Evolutionary conservation across 2,113 vertebrate species (phyloP).

Genomic region (Eolophus roseicapilla): DNA sequence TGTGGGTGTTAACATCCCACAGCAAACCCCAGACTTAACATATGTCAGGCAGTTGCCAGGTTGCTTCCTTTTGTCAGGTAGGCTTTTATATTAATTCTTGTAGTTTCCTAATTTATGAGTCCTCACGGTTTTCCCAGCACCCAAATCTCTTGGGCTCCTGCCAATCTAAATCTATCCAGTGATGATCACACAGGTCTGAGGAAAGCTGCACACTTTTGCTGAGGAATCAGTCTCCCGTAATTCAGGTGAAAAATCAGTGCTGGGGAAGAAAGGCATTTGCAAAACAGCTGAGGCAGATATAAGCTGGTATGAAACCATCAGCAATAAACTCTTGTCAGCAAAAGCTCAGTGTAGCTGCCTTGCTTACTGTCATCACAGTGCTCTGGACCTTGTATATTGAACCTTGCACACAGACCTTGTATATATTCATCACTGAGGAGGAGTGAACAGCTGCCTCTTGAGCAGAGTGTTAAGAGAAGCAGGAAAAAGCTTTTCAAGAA

Average conservation of each 20-base stretch:
- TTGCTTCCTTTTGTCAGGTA: background rate
- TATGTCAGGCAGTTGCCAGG: background rate
- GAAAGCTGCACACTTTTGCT: background rate
- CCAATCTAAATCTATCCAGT: background rate
- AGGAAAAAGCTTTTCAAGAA: background rate
- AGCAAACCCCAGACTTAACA: background rate
- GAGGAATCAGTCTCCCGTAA: background rate
- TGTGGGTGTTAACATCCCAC: background rate
- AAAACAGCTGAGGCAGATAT: conserved; percentile 2
- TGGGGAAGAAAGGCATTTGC: background rate
- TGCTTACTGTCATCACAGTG: background rate
- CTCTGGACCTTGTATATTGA: background rate
- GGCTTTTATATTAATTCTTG: background rate
- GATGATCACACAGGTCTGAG: background rate
- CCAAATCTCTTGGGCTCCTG: background rate
- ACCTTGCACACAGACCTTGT: background rate
- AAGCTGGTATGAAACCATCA: background rate
- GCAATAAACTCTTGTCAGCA: conserved; percentile 22
- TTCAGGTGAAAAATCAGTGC: background rate
- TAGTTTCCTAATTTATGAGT: background rate
- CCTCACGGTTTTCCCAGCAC: background rate
- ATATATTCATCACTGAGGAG: background rate
- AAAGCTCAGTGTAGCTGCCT: conserved; percentile 1
- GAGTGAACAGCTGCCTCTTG: background rate
- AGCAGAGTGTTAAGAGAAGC: background rate